Evolutionary conservation across 2,888 invertebrate species (phyloP).

Genomic region (Thera obeliscata): DNA sequence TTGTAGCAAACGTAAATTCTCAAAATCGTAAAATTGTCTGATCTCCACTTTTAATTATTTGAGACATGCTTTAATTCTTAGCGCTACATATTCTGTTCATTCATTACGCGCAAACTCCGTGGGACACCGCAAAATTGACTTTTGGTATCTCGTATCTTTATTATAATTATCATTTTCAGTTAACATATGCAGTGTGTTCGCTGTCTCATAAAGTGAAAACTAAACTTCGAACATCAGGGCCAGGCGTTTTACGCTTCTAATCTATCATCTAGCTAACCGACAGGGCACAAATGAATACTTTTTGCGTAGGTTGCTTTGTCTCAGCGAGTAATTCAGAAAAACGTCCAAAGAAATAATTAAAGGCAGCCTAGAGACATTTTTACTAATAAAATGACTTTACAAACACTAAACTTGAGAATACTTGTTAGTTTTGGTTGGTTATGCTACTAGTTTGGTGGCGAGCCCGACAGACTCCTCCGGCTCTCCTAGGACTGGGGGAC

Average conservation of each 20-base stretch:
- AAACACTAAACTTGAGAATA: no score
- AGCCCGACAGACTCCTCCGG: no score
- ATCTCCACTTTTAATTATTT: slow-evolving; percentile 13
- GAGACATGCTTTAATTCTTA: slow-evolving; percentile 24
- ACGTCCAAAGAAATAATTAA: slow-evolving; percentile 2
- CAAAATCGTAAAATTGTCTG: slow-evolving; percentile 9
- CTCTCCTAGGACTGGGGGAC: no score
- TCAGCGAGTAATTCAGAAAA: slow-evolving; percentile 6
- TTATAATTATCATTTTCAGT: slow-evolving; percentile 27
- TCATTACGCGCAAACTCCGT: slow-evolving; percentile 48
- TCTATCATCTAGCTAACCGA: slow-evolving; percentile 15
- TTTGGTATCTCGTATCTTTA: slow-evolving; percentile 43
- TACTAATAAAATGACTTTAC: no score
- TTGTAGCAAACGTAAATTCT: slow-evolving; percentile 3
- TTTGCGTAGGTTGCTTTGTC: slow-evolving; percentile 16
- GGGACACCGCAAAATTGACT: slow-evolving; percentile 53
- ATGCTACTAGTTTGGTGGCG: no score
- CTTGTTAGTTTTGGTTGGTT: no score
- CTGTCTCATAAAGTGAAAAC: neutral
- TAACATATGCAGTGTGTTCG: slow-evolving; percentile 5
- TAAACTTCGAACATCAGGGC: neutral
- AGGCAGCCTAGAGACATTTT: neutral
- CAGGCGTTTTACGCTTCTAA: slow-evolving; percentile 13
- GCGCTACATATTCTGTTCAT: slow-evolving; percentile 22
- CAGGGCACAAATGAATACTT: slow-evolving; percentile 15